These are phyloP conservation scores for Corythoichthys intestinalis DNA, from an alignment of 2,113 vertebrate species.

Conservation along the genomic window DNA sequence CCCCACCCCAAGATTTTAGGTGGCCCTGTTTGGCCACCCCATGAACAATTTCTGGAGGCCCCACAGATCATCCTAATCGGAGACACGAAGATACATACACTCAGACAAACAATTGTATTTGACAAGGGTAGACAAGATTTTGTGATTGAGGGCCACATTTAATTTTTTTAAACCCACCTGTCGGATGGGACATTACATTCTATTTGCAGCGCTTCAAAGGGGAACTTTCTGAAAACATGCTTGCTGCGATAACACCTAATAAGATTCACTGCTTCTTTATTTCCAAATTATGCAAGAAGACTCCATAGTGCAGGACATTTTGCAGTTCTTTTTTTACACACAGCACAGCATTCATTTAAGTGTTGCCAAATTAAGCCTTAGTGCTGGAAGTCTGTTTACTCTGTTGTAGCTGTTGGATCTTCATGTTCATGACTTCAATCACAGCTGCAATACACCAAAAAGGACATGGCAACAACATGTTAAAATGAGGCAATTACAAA, in stretches of 20 bases:
- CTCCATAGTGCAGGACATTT: not conserved
- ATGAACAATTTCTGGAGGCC: too few relatives aligned
- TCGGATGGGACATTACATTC: not conserved
- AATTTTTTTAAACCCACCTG: not conserved
- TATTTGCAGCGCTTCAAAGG: not conserved
- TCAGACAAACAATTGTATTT: not conserved
- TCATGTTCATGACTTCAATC: slow-evolving; percentile 89
- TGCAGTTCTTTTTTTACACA: not conserved
- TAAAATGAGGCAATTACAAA: not conserved
- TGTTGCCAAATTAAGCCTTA: slow-evolving; percentile 70
- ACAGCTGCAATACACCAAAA: slow-evolving; percentile 73
- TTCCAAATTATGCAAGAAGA: not conserved
- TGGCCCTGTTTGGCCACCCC: too few relatives aligned
- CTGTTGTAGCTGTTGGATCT: slow-evolving; percentile 88
- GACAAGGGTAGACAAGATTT: not conserved
- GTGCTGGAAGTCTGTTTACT: slow-evolving; percentile 74
- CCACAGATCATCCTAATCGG: not conserved
- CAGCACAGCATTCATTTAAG: not conserved
- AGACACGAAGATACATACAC: not conserved
- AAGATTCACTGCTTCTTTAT: not conserved
- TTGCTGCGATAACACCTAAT: not conserved
- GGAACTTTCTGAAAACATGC: not conserved
- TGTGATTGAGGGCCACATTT: not conserved
- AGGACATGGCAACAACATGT: not conserved
- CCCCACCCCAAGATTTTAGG: too few relatives aligned